Evolutionary conservation across 2,113 vertebrate species (phyloP).

Genomic region (Cyrtonyx montezumae): DNA sequence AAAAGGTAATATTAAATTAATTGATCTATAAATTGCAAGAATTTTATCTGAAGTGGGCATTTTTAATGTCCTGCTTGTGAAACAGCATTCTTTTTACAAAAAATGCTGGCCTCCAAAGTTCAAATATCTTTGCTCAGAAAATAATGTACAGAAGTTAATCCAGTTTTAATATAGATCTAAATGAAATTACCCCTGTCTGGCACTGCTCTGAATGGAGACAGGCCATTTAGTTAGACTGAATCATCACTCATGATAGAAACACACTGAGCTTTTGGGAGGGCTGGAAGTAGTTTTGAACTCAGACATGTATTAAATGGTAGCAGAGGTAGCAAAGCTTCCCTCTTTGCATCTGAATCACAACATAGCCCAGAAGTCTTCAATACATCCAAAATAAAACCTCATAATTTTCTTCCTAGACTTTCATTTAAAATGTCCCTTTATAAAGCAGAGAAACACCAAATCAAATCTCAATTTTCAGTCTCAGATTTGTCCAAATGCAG

Average conservation of each 20-base stretch:
- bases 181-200: not conserved
- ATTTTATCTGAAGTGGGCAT: not conserved
- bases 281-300: not conserved
- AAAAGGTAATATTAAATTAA: not conserved
- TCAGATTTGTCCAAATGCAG: not conserved
- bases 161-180: not conserved
- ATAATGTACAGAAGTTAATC: not conserved
- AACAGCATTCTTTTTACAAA: not conserved
- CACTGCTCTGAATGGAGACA: not conserved
- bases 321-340: not conserved
- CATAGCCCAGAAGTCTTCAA: not conserved
- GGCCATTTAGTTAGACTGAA: not conserved
- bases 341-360: not conserved
- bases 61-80: not conserved
- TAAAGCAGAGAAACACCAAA: not conserved
- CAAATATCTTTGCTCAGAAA: not conserved
- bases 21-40: not conserved
- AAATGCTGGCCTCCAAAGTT: not conserved
- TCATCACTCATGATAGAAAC: not conserved
- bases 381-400: not conserved
- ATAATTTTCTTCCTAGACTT: not conserved
- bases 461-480: not conserved
- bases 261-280: not conserved
- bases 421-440: not conserved
- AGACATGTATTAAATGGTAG: not conserved